Conservation (phyloP, 2,797 vertebrate species). For the Sebastes melanostomus region DNA sequence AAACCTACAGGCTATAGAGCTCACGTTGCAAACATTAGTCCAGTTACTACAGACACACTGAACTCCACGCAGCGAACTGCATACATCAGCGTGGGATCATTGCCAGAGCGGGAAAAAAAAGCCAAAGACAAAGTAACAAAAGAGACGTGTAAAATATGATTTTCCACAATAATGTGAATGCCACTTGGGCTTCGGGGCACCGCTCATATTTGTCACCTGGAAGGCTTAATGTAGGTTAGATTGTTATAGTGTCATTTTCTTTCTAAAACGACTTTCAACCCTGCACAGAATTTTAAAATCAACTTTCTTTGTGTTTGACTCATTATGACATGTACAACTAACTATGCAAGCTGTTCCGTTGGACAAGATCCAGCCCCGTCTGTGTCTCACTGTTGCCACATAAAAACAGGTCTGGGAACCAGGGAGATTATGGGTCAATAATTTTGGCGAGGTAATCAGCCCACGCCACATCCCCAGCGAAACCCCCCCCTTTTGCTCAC, state of each 20-base stretch:
- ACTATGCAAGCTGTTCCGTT: conserved; percentile 28
- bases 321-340: conserved; percentile 5
- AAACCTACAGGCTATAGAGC: neutral
- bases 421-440: conserved; percentile 37
- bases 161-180: neutral
- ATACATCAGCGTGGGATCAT: neutral
- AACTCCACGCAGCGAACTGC: neutral
- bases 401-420: conserved; percentile 26
- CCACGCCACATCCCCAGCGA: neutral
- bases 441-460: conserved; percentile 39
- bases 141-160: neutral
- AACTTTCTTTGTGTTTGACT: conserved; percentile 8
- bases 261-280: neutral
- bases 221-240: neutral
- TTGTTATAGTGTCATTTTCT: neutral
- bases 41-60: neutral
- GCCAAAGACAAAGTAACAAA: neutral
- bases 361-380: conserved; percentile 14
- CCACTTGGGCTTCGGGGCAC: neutral
- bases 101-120: neutral
- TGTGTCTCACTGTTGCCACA: neutral
- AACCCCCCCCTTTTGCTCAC: conserved; percentile 11
- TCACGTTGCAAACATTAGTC: neutral
- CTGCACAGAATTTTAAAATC: conserved; percentile 1
- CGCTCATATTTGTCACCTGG: neutral